Evolutionary conservation across 2,113 vertebrate species (phyloP), one percentile per base, ranked within the genome.

Genomic region (Mungos mungo): DNA sequence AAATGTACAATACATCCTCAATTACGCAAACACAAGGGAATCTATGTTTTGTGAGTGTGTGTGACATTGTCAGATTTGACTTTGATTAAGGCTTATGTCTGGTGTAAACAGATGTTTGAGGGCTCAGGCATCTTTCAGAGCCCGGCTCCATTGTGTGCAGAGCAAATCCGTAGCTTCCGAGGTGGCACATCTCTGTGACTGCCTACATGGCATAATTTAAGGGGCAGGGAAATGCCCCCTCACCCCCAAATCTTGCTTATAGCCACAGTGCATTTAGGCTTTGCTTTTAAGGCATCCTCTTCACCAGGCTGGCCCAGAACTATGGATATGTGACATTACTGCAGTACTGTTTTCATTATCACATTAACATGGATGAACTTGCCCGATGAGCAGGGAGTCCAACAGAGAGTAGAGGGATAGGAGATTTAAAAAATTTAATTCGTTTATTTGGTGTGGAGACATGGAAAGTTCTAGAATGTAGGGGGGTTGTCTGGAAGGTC

Each of bases 1-100:
- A 66, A 71, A 54, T 31, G 29, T 45, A 69, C 35, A 57, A 18
- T 47, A 38, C 35, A 13, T 47, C 33, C 65, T 82, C 82, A 65
- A 23, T 86, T 82, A 74, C 45, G 80, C 74, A 93, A 63, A 95
- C 45, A 60, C 50, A 87, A 38, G 69, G 85, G n/a, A 8, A 31
- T 76, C 69, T 57, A 1, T 68, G 93, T 90, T 80, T 79, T 57
- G 83, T 63, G 96, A 31, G 29, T 25, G 38, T 18, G 23, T 71
- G 21, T 91, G 86, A 38, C 2, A 5, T 47, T 69, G 66, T 94
- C 72, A 87, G 7, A 63, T 68, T 45, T 89, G 88, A 97, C 82
- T 94, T 89, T 65, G 71, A 80, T 52, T 33, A 60, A 71, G 35
- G 29, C 69, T 92, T 38, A 63, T 50, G 89, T 96, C 65, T 95